Evolutionary conservation across 2,113 vertebrate genomes (phyloP), one percentile per base, ranked within the genome.

Genomic region (Ciconia maguari): DNA sequence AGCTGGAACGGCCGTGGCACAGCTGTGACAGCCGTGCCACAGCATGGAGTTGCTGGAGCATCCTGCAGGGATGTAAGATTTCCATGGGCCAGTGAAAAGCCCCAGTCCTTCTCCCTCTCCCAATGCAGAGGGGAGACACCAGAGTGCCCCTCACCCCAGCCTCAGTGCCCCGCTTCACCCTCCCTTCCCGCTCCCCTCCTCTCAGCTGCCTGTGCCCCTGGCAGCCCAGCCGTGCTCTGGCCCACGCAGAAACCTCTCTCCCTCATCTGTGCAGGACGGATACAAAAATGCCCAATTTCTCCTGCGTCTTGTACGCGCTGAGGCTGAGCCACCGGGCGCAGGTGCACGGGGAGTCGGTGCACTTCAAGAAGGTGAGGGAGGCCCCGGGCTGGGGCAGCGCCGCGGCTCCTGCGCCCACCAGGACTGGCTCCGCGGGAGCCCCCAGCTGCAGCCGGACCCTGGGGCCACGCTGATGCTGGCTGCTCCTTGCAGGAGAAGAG

Each of bases 271-370:
- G 13, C 95, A 99, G 99, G 93, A 86, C 84, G 49, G 98, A 93
- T 2, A 61, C 12, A 15, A 98, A 20, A 72, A 92, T 92, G 34
- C 98, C 99, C 72, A 98, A 27, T 77, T 99, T 99, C 95, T 98
- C 98, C 66, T 76, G 30, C 24, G 24, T 99, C 48, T 81, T 99
- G 17, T 98, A 98, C 4, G 98, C 92, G 1, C 96, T 99, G 82
- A 96, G 41, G 60, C 27, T 26, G 10, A 65, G 22, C 27, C 77
- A 93, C 5, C 98, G 75, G 94, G 97, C 95, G 7, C 96, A 65
- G 24, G 95, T 97, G 69, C 12, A 4, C 0, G 41, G 93, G 38
- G 85, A 96, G 4, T 22, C 38, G 3, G 98, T 98, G 92, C 87
- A 30, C 27, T 98, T 98, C 96, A 95, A 86, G 90, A 86, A 89